Conservation (phyloP, 2,888 invertebrate genomes). For the Dusona sp. region DNA sequence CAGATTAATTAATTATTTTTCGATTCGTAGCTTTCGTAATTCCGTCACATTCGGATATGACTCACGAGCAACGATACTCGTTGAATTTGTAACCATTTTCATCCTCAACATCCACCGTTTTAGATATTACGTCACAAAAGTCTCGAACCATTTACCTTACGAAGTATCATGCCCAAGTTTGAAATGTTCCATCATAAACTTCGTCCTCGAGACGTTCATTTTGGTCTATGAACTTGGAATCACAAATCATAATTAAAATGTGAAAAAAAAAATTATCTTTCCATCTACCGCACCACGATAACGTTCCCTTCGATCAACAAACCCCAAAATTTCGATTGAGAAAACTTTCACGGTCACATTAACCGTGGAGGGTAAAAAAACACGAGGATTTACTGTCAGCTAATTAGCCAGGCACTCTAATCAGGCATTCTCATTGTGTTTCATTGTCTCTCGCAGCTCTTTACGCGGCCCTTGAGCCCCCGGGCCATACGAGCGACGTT, state of each 20-base stretch:
- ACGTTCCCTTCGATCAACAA: neutral
- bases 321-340: neutral
- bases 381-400: neutral
- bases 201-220: no score
- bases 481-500: neutral
- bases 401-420: neutral
- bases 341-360: neutral
- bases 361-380: neutral
- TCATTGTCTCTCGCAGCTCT: neutral
- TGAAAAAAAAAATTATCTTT: no score
- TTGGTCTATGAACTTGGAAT: no score
- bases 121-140: neutral
- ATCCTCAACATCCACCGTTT: neutral
- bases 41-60: neutral
- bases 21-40: neutral
- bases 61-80: neutral
- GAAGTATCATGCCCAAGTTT: neutral
- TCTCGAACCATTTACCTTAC: neutral
- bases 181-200: neutral
- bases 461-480: neutral
- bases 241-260: no score
- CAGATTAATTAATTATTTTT: neutral
- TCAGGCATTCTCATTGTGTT: neutral
- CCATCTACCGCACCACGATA: no score
- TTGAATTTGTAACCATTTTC: no score